These are phyloP conservation scores for Mystacornis crossleyi DNA, from an alignment of 2,113 vertebrate genomes.

Conservation along the genomic window DNA sequence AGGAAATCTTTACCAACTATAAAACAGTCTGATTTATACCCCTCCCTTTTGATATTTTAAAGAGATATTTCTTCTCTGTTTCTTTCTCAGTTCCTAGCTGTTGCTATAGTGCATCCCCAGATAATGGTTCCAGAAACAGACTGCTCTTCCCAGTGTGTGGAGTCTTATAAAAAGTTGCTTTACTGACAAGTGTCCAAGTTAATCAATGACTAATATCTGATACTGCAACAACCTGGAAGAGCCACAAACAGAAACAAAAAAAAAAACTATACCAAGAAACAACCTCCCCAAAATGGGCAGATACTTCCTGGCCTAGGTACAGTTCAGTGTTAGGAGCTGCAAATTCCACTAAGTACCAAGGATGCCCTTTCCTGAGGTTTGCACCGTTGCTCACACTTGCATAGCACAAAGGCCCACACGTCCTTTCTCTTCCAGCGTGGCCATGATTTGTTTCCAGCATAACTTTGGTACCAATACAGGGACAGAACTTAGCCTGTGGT, in stretches of 20 bases:
- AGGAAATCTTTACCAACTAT: background rate
- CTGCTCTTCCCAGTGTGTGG: background rate
- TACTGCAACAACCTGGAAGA: background rate
- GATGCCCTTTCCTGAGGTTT: background rate
- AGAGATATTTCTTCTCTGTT: background rate
- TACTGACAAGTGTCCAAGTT: background rate
- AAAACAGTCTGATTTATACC: background rate
- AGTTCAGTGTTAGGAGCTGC: rapidly evolving
- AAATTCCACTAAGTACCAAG: background rate
- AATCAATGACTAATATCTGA: background rate
- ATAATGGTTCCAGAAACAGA: background rate
- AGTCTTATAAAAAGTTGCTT: background rate
- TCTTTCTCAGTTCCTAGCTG: background rate
- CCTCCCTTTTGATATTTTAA: background rate
- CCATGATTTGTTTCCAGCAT: background rate
- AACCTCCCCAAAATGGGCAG: background rate
- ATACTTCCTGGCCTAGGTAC: background rate
- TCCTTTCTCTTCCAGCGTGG: rapidly evolving
- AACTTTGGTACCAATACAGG: background rate
- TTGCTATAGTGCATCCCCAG: background rate
- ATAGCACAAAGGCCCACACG: rapidly evolving
- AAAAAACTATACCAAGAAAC: background rate
- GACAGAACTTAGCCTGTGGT: background rate
- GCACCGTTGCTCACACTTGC: background rate
- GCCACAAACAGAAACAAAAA: background rate